Evolutionary conservation across 1,140 invertebrate species (phyloP), one percentile per base, ranked within the genome.

Genomic region (Bombus affinis): DNA sequence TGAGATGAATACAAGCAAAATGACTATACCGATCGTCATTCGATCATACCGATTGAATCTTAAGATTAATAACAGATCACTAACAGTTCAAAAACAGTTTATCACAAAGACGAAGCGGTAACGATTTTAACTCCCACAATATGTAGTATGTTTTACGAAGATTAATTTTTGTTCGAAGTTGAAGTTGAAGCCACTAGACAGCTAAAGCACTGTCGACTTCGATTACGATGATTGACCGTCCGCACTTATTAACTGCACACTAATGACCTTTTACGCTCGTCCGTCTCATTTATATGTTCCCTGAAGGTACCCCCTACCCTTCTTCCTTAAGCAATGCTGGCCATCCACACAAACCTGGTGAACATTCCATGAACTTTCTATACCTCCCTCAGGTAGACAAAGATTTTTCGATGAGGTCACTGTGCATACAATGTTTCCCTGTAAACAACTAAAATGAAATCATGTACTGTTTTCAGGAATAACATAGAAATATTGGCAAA

Each of bases 221-320:
- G 1, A 74, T 0, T 1, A 15, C 32, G 32, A 72, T 25, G 28
- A 32, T 18, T 15, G 44, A 78, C 59, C 32, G 22, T 10, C 22
- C 57, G 57, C 70, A 80, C 75, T 76, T 25, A 78, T 47, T 86
- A 75, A 74, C 73, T 75, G 77, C 9, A 72, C 28, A 90, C 86
- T 88, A 73, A 81, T 78, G 86, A 82, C 53, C 81, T 85, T 82
- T n/a, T 73, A 25, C n/a, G 59, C 35, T 75, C 37, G 81, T n/a
- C 66, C 28, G 57, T 47, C 42, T 28, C 32, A 66, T 82, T 89
- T 90, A 90, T 90, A 90, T 59, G 10, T 47, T 12, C 18, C 5
- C 59, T 62, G 10, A 35, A 5, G 9, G 28, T 35, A 3, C 28
- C 87, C 71, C 83, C 81, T 6, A 71, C 77, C 4, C 35, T 35